Evolutionary conservation across 2,113 vertebrate genomes (phyloP), one percentile per base, ranked within the genome.

Genomic region (Barnardius zonarius): DNA sequence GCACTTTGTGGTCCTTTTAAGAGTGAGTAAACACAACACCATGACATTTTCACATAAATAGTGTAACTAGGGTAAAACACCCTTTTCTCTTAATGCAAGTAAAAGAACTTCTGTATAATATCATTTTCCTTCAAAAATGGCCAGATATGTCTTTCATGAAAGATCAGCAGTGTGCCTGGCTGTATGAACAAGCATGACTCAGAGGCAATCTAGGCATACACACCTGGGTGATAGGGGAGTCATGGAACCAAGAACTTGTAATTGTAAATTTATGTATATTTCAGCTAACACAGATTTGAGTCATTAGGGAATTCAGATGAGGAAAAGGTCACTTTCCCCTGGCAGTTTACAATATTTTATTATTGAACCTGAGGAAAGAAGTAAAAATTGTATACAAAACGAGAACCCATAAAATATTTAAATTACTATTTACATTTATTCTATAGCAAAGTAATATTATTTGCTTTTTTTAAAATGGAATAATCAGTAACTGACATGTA

Each of bases 221-320:
- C 6, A 27, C 4, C 11, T 52, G 33, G 13, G 2, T 46, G 27
- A 59, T 28, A 31, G 1, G 0, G 2, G 15, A 73, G 10, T n/a
- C 54, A 59, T 10, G 5, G 17, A 52, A 84, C 28, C 1, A 5
- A 70, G 83, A 78, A 27, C 10, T 69, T 68, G 19, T 63, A 46
- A 35, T 8, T 93, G 30, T 44, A 5, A 16, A 39, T 76, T 55
- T 43, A 49, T 74, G 68, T 64, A 6, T 52, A 48, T 76, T 93
- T 61, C 18, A n/a, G 15, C 41, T 73, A 86, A 72, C 46, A 20
- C 1, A 44, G 20, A 55, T 61, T 69, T 1, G 0, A 72, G 16
- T 39, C 46, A 57, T 69, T 70, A 62, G 33, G 13, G 24, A 86
- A 57, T 28, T 57, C 52, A 90, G 23, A 37, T 66, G 18, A 80